Evolutionary conservation across 2,888 invertebrate species (phyloP), one percentile per base, ranked within the genome.

Genomic region (Erpobdella octoculata): DNA sequence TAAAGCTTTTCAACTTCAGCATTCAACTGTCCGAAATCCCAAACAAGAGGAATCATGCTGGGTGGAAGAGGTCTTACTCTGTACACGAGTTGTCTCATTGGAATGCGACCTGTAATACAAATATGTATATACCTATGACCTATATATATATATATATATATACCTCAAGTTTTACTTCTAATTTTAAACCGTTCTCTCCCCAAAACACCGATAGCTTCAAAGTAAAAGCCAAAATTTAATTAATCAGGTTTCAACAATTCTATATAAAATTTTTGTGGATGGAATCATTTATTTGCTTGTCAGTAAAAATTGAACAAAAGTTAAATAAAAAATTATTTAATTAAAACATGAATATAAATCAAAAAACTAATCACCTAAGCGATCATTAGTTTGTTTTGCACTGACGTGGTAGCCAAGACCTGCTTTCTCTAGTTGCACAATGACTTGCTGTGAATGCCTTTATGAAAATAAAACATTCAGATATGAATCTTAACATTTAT

Each of bases 11-110:
- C 81, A 25, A 78, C 77, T 3, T 75, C 64, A 0, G 75, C 76
- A 64, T 77, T 76, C 18, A 81, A 76, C 70, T 80, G 79, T 35
- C 81, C 81, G 75, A 81, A 81, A 76, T 81, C 81, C 81, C 81
- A 81, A 46, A 81, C 80, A 36, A 81, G 76, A 1, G 81, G 80
- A 25, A 80, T 73, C 74, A 81, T 74, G 73, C 81, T 81, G 73
- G 78, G 79, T 67, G 81, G 80, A 61, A 81, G 74, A 5, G 81
- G 78, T 73, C 80, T 80, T 6, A 81, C 81, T 33, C 81, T 73
- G 76, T 81, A 81, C 25, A 81, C 81, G 64, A 81, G 76, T 69
- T 78, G 78, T 61, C 81, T 75, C 80, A 81, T 79, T 21, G 81
- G 81, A 38, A 81, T 77, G 37, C 76, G 77, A 5, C 80, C 80